Percentiles rank a stretch among this genome's conserved stretches.
phyloP scores from a whole-genome alignment of 2,113 vertebrate species.

The Romanogobio albipinnatus region DNA sequence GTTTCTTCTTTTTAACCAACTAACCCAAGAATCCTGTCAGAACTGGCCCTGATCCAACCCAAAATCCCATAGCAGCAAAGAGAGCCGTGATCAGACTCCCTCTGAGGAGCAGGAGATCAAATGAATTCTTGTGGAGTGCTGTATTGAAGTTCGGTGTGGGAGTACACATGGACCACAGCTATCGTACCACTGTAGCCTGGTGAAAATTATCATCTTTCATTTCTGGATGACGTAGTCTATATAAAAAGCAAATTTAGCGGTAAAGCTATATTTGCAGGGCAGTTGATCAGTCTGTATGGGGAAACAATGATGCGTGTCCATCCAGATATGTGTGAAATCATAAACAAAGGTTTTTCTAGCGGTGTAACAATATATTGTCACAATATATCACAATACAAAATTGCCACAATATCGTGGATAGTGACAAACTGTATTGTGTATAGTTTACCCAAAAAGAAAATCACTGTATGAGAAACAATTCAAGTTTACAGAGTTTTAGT shows the following conservation, averaged over 20 bases:
- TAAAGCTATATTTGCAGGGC: conserved; percentile 10
- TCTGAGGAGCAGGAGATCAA: conserved; percentile 22
- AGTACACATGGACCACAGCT: conserved; percentile 28
- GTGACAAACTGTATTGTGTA: no score
- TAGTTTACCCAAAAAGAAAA: no score
- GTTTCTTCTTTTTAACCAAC: not conserved
- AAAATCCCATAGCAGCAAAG: not conserved
- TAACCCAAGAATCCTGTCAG: not conserved
- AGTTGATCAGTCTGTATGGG: not conserved
- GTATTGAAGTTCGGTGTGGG: conserved; percentile 25
- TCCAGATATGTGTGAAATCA: not conserved
- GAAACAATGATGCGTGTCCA: conserved; percentile 1
- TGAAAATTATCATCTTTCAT: conserved; percentile 16
- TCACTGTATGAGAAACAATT: no score
- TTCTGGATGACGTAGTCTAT: conserved; percentile 9
- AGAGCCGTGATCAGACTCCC: not conserved
- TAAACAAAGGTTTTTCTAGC: not conserved
- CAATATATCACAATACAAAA: no score
- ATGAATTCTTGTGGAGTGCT: conserved; percentile 34
- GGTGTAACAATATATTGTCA: no score
- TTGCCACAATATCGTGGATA: no score
- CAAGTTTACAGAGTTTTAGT: no score
- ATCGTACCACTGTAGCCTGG: conserved; percentile 19
- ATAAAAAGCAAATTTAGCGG: not conserved
- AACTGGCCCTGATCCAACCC: not conserved